phyloP scores from a whole-genome alignment of 2,888 invertebrate species.

The Sinopyrophorus schimmeli region DNA sequence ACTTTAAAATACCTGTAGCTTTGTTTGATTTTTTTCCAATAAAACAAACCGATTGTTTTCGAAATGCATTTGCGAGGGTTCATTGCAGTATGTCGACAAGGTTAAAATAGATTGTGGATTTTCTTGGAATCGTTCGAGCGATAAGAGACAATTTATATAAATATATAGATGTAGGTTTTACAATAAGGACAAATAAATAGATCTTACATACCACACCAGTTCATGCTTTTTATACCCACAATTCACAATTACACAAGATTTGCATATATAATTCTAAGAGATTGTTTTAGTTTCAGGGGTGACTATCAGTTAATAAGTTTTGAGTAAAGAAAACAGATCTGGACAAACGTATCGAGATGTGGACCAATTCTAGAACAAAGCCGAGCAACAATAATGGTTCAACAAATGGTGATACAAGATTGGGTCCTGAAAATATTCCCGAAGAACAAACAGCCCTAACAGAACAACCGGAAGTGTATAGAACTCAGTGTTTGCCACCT shows the following conservation, averaged over 20 bases:
- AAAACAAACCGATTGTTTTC: too few relatives aligned
- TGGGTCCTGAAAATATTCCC: conserved; percentile 42
- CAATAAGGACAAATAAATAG: too few relatives aligned
- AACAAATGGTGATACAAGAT: conserved; percentile 44
- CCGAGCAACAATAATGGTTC: conserved; percentile 49
- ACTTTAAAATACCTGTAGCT: too few relatives aligned
- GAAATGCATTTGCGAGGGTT: too few relatives aligned
- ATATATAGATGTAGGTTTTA: too few relatives aligned
- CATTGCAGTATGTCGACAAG: too few relatives aligned
- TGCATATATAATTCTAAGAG: too few relatives aligned
- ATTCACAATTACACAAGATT: too few relatives aligned
- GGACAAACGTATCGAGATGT: conserved; percentile 19
- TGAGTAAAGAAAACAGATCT: not conserved
- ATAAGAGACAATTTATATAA: conserved; percentile 4
- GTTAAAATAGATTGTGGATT: not conserved
- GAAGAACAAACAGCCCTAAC: conserved; percentile 51
- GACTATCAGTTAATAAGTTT: not conserved
- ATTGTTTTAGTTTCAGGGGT: not conserved
- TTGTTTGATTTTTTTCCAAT: too few relatives aligned
- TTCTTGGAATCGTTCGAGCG: not conserved
- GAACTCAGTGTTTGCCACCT: conserved; percentile 42
- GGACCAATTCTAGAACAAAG: conserved; percentile 25
- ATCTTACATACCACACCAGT: too few relatives aligned
- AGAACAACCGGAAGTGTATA: conserved; percentile 42
- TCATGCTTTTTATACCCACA: too few relatives aligned